phyloP scores from a whole-genome alignment of 2,797 vertebrate genomes.

The Syngnathus rostellatus region DNA sequence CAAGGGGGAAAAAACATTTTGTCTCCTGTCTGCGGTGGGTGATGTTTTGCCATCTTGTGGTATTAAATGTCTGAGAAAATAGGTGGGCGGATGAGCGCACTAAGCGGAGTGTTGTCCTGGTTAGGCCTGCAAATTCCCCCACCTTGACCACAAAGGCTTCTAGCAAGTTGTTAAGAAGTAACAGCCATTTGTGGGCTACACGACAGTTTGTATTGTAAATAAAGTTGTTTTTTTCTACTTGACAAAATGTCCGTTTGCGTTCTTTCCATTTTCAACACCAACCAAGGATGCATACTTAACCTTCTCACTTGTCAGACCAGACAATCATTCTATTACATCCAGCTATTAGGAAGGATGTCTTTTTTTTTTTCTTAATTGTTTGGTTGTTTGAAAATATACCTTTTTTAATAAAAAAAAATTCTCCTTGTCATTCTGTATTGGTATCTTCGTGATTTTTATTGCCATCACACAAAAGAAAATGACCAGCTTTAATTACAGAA shows the following conservation, averaged over 20 bases:
- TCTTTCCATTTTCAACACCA: background rate
- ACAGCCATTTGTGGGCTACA: constrained; percentile 40
- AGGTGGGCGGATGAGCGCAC: constrained; percentile 43
- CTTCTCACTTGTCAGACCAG: background rate
- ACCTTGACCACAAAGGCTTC: constrained; percentile 57
- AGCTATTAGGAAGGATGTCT: background rate
- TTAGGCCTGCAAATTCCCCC: constrained; percentile 61
- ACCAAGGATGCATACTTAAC: background rate
- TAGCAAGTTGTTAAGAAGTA: constrained; percentile 51
- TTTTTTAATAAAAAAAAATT: too few species aligned
- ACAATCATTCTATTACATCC: background rate
- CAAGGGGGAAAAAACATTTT: background rate
- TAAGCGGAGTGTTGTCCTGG: constrained; percentile 41
- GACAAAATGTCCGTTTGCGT: constrained; percentile 18
- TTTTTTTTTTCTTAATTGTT: background rate
- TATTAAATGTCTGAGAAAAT: constrained; percentile 45
- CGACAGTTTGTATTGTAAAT: constrained; percentile 61
- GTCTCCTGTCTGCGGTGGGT: constrained; percentile 8
- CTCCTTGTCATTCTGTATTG: too few species aligned
- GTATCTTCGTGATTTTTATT: too few species aligned
- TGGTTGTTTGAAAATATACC: too few species aligned
- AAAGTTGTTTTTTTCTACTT: constrained; percentile 59
- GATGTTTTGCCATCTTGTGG: constrained; percentile 16
- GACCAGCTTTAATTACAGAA: too few species aligned
- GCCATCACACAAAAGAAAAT: too few species aligned